phyloP scores from a whole-genome alignment of 2,113 vertebrate genomes.

The Ia io region DNA sequence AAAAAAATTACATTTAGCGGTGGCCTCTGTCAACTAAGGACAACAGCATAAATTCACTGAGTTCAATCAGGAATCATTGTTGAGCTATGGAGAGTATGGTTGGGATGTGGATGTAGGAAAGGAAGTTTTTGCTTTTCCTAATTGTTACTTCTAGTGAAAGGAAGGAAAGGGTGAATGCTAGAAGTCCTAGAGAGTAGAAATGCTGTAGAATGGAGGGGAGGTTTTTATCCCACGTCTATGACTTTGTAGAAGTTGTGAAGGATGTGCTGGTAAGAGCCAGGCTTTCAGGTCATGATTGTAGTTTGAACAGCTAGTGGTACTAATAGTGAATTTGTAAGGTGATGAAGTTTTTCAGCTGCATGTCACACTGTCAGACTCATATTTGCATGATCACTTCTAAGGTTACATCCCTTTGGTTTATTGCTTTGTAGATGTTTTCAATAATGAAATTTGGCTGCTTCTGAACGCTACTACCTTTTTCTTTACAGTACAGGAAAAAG shows the following conservation, averaged over 20 bases:
- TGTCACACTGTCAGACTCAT: background rate
- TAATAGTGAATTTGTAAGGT: background rate
- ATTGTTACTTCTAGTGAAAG: background rate
- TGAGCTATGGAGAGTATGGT: background rate
- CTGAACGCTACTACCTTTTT: background rate
- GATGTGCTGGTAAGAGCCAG: background rate
- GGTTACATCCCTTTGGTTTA: background rate
- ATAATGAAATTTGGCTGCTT: background rate
- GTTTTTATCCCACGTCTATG: background rate
- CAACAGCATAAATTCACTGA: background rate
- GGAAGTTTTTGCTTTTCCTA: background rate
- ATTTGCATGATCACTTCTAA: background rate
- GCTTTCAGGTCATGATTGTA: background rate
- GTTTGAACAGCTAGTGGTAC: background rate
- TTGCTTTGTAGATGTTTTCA: background rate
- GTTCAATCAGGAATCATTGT: background rate
- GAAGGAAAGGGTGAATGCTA: background rate
- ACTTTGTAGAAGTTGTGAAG: background rate
- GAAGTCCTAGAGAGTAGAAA: background rate
- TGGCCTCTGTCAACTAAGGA: background rate
- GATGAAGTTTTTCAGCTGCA: background rate
- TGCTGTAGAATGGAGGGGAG: background rate
- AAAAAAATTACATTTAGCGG: background rate
- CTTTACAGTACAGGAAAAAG: background rate
- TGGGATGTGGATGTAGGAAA: background rate